A percentile compares a stretch with the other conserved stretches of the same genome.
phyloP scores from a whole-genome alignment of 2,797 vertebrate genomes.

The Bradypodion ventrale region DNA sequence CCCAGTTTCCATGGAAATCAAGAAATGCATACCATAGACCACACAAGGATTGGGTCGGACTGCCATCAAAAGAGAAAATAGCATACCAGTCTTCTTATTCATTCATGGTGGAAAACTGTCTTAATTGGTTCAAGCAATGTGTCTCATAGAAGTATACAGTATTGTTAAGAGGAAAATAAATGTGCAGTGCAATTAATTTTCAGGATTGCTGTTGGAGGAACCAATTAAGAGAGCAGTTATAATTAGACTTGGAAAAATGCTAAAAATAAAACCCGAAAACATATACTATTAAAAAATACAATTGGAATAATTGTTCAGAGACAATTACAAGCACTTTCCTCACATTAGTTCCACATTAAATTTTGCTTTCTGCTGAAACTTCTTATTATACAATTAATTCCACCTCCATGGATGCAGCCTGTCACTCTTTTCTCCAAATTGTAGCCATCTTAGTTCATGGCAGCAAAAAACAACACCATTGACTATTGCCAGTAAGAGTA shows the following conservation, averaged over 20 bases:
- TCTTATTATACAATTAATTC: background rate
- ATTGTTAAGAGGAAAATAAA: background rate
- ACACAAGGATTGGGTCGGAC: too few species aligned
- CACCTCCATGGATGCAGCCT: background rate
- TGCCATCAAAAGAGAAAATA: too few species aligned
- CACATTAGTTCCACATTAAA: background rate
- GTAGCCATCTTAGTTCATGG: background rate
- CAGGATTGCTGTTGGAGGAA: background rate
- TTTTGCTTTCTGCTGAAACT: background rate
- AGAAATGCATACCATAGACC: too few species aligned
- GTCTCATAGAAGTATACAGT: background rate
- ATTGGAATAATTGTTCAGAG: background rate
- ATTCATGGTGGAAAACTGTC: too few species aligned
- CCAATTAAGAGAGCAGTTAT: background rate
- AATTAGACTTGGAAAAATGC: background rate
- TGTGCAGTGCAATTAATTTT: background rate
- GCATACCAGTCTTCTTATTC: too few species aligned
- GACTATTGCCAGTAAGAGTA: background rate
- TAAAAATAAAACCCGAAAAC: background rate
- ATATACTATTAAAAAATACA: background rate
- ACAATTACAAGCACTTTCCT: background rate
- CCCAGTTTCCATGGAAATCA: too few species aligned
- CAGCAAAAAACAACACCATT: background rate
- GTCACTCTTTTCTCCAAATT: background rate
- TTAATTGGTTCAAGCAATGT: background rate